These are phyloP conservation scores for Aspidiotus rigidus DNA, from an alignment of 2,888 invertebrate genomes.

Conservation along the genomic window DNA sequence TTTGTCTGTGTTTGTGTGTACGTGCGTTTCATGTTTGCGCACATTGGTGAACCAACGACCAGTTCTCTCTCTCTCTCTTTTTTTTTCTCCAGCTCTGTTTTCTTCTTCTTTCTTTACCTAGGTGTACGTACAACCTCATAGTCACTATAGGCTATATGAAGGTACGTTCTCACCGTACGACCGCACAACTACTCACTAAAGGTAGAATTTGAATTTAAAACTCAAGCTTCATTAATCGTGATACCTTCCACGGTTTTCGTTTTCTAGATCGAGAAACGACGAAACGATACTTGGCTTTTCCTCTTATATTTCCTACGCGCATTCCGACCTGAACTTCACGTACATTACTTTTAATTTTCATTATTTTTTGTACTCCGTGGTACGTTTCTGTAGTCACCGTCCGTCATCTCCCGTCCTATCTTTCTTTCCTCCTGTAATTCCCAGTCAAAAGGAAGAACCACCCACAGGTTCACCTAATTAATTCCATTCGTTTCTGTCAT, in stretches of 20 bases:
- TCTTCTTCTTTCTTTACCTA: background rate
- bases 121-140: background rate
- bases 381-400: background rate
- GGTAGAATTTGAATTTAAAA: slow-evolving; percentile 8
- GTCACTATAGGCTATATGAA: background rate
- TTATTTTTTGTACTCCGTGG: background rate
- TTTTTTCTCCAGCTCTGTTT: background rate
- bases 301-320: slow-evolving; percentile 6
- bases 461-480: slow-evolving; percentile 13
- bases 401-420: background rate
- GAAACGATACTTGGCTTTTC: slow-evolving; percentile 6
- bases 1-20: background rate
- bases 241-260: slow-evolving; percentile 10
- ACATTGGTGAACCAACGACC: slow-evolving; percentile 11
- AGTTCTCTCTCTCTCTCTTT: slow-evolving; percentile 2
- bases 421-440: background rate
- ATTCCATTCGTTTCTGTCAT: background rate
- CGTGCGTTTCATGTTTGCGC: slow-evolving; percentile 9
- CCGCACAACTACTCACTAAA: background rate
- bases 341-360: slow-evolving; percentile 1
- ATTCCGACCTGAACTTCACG: background rate
- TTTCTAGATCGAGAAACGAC: slow-evolving; percentile 3
- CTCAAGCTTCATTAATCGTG: slow-evolving; percentile 10
- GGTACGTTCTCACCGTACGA: background rate
- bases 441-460: slow-evolving; percentile 8